Evolutionary conservation across 2,888 invertebrate genomes (phyloP).

Genomic region (Nemotelus nigrinus): DNA sequence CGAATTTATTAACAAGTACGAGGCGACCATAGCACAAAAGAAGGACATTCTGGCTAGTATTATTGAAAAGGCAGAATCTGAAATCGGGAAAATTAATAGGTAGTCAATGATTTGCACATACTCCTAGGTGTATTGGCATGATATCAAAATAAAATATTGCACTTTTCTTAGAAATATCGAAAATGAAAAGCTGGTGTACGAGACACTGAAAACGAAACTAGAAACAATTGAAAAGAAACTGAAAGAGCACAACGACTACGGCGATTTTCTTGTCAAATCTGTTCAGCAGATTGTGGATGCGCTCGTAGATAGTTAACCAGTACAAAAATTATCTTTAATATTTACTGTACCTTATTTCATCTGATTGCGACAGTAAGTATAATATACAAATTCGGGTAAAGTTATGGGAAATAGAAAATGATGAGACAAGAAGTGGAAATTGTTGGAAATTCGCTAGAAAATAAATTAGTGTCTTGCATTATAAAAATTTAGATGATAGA

Average conservation of each 20-base stretch:
- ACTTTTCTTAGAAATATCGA: not conserved
- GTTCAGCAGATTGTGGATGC: conserved; percentile 3
- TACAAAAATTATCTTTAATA: too few relatives aligned
- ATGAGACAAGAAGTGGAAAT: too few relatives aligned
- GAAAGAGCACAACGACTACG: not conserved
- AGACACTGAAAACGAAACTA: not conserved
- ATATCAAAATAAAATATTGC: not conserved
- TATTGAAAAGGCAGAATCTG: not conserved
- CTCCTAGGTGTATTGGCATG: not conserved
- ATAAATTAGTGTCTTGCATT: too few relatives aligned
- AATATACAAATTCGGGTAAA: too few relatives aligned
- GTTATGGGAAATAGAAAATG: too few relatives aligned
- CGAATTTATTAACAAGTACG: conserved; percentile 20
- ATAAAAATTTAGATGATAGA: too few relatives aligned
- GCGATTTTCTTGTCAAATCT: conserved; percentile 12
- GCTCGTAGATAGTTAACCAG: not conserved
- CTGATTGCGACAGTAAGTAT: too few relatives aligned
- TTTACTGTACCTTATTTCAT: too few relatives aligned
- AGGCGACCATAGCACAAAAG: conserved; percentile 5
- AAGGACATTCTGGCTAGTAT: not conserved
- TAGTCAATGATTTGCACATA: conserved; percentile 6
- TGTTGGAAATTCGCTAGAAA: too few relatives aligned
- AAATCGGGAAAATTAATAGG: conserved; percentile 8
- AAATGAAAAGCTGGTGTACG: not conserved
- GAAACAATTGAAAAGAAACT: conserved; percentile 1